Base-by-base conservation (phyloP, 2,888 invertebrate genomes). In the Azorinus chamasolen region DNA sequence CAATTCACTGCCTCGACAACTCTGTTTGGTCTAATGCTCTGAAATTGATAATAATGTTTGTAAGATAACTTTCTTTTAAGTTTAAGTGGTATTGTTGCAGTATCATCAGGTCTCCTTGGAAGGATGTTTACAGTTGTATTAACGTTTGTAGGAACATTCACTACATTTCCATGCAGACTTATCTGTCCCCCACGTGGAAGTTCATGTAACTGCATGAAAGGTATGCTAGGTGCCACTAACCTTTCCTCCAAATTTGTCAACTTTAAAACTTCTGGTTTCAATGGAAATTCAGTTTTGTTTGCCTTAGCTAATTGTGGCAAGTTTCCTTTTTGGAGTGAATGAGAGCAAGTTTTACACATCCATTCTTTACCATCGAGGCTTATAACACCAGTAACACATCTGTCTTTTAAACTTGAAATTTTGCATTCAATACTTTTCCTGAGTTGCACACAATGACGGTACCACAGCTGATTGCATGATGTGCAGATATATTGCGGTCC, bases 391-490 rank as follows among this genome's bases (percentile, higher is more conserved):
- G 20, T 10, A 20, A 57, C 16, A 24, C 57, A 57, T n/a, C 8
- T 14, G 2, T 45, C 43, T 57, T 39, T 39, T 12, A 57, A 57
- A 24, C 32, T 32, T 32, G 32, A 32, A 4, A 32, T 10, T 32
- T 32, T 32, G 32, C 8, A 18, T 20, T 8, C 27, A 27, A 24
- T n/a, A 55, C 50, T 22, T 18, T n/a, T 39, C 6, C 37, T 5
- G 6, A 25, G 25, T 20, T 18, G 16, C 20, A 51, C 54, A 64
- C 55, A 45, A 6, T 43, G 6, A 20, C 45, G 20, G 41, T 55
- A 55, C 64, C 64, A 64, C 14, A 45, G 22, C 32, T 64, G 64
- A 32, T 55, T 43, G 45, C 64, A 64, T 12, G 45, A 54, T 27
- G 41, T 46, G 27, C 64, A 64, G 4, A 45, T 20, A 64, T 55